Conservation (phyloP, 2,888 invertebrate species). For the Coelogynopora nodosa region DNA sequence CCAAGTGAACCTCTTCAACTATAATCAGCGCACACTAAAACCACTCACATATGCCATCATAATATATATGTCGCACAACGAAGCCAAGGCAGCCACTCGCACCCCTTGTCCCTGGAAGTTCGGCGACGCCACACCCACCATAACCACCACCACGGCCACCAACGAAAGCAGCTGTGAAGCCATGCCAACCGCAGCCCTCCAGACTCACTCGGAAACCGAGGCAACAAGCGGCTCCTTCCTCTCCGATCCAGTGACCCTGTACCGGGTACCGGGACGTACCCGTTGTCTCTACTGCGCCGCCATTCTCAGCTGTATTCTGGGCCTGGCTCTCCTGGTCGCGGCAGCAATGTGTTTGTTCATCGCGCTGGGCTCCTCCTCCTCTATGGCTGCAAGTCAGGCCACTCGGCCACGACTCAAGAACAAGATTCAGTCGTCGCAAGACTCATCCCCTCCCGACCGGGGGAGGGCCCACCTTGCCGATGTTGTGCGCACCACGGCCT, state of each 20-base stretch:
- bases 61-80: no score
- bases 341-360: constrained; percentile 35
- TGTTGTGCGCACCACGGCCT: background rate
- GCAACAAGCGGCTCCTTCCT: background rate
- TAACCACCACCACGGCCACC: background rate
- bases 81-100: no score
- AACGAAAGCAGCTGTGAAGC: no score
- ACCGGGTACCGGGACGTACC: constrained; percentile 21
- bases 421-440: no score
- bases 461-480: background rate
- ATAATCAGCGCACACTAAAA: no score
- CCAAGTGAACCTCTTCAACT: no score
- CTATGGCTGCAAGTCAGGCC: background rate
- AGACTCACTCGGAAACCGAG: background rate
- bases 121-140: background rate
- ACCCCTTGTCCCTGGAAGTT: background rate
- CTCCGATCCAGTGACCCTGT: background rate
- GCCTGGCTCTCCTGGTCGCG: constrained; percentile 32
- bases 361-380: background rate
- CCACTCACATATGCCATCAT: no score
- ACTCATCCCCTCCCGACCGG: background rate
- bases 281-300: constrained; percentile 32
- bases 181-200: background rate
- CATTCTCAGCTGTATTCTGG: constrained; percentile 31
- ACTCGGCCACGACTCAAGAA: no score